Base-by-base conservation (phyloP, 2,888 invertebrate genomes). In the Eurois occulta region DNA sequence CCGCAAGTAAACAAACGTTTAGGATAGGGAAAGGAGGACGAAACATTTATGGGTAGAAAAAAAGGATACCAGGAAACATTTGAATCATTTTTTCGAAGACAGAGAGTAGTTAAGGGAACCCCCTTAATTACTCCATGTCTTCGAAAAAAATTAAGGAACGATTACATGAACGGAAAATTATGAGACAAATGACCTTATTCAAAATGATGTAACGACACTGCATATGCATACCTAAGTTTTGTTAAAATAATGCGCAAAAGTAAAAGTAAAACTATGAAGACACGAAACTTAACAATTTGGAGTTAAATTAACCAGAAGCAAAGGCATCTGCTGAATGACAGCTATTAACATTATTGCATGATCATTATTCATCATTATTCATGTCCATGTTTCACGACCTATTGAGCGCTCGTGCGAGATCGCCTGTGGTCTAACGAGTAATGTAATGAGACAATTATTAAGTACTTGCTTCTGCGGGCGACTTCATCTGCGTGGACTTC, bases 301-400 rank as follows among this genome's bases (percentile, higher is more conserved):
- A 46, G 65, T 74, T 69, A 60, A 83, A 84, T 81, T 64, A 77
- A 69, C 60, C 77, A 58, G 38, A 76, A 58, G 52, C 43, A 48
- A 62, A 74, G 67, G 58, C 58, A 81, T 83, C 52, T 75, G 13
- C 4, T 21, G 32, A 76, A 83, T 80, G 76, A 24, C 52, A 24
- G 43, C 32, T 43, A 84, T 77, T 81, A 66, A 58, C 69, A 66
- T 71, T 46, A 67, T 48, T 70, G n/a, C n/a, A n/a, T n/a, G 41
- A 65, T 48, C 62, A 67, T 62, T 55, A 74, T 65, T 81, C 18
- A 65, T 48, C 62, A 67, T 62, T 55, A 74, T 65, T 81, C 18
- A 74, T 74, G 69, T 38, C 46, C 35, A 73, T 74, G 76, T 81
- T 84, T 78, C 70, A 84, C 77, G 68, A 78, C 70, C 67, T 77